Conservation (phyloP, 2,888 invertebrate genomes). For the Euzetes globulus region DNA sequence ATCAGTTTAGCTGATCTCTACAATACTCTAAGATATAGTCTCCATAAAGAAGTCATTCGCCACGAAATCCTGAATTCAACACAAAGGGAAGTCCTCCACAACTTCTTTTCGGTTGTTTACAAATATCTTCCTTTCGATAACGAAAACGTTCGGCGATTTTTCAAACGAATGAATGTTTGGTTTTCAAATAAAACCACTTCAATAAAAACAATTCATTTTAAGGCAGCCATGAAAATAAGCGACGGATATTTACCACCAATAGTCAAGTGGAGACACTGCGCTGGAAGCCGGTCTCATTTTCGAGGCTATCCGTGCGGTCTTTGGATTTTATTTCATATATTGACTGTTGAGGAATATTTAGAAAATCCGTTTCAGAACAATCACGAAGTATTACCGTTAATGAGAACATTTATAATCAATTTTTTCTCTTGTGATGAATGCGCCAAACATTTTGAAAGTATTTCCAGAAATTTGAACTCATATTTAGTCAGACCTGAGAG, state of each 20-base stretch:
- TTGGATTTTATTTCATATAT: conserved; percentile 89
- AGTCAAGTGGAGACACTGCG: conserved; percentile 64
- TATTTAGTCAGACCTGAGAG: conserved; percentile 64
- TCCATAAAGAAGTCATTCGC: conserved; percentile 73
- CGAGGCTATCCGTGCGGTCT: conserved; percentile 89
- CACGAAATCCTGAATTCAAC: conserved; percentile 63
- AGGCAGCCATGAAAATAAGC: conserved; percentile 32
- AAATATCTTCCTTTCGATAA: conserved; percentile 37
- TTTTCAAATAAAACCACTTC: conserved; percentile 26
- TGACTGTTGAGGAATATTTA: conserved; percentile 66
- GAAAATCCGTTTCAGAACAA: conserved; percentile 40
- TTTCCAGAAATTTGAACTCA: conserved; percentile 64
- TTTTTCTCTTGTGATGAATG: conserved; percentile 93
- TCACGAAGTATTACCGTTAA: conserved; percentile 65
- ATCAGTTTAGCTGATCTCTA: conserved; percentile 81
- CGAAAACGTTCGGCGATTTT: conserved; percentile 35
- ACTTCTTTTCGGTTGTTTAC: conserved; percentile 51
- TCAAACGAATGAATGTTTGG: conserved; percentile 37
- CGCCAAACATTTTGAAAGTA: conserved; percentile 74
- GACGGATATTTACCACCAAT: conserved; percentile 35
- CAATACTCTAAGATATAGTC: conserved; percentile 68
- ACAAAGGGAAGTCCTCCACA: conserved; percentile 62
- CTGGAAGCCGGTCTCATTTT: conserved; percentile 63
- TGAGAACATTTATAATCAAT: conserved; percentile 77
- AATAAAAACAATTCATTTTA: not conserved